A percentile compares a stretch with the other conserved stretches of the same genome.
phyloP scores from a whole-genome alignment of 2,797 vertebrate genomes.

The Hirundo rustica region DNA sequence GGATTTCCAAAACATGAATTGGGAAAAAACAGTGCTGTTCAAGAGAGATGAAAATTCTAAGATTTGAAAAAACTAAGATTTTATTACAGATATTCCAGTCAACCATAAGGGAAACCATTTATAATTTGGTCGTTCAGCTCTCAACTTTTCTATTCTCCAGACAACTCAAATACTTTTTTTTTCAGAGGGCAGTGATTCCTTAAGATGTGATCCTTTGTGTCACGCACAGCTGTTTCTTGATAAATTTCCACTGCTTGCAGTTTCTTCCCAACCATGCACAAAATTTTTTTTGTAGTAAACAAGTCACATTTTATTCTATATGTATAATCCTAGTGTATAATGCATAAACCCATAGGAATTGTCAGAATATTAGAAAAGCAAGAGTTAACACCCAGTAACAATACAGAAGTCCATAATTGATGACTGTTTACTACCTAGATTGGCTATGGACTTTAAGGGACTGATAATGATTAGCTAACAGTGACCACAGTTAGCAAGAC shows the following conservation, averaged over 20 bases:
- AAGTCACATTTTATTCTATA: background rate
- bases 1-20: background rate
- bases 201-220: background rate
- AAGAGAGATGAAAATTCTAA: background rate
- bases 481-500: too few relatives aligned
- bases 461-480: background rate
- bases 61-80: background rate
- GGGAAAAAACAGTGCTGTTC: background rate
- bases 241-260: background rate
- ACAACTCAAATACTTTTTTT: background rate
- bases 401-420: background rate
- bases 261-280: background rate
- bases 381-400: background rate
- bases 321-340: background rate
- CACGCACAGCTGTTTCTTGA: background rate
- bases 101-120: background rate
- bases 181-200: background rate
- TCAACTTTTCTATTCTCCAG: background rate
- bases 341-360: background rate
- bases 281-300: background rate
- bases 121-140: background rate
- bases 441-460: background rate
- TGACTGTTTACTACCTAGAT: background rate
- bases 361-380: background rate
- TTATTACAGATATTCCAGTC: background rate